Evolutionary conservation across 2,888 invertebrate species (phyloP), one percentile per base, ranked within the genome.

Genomic region (Oscheius sp.): DNA sequence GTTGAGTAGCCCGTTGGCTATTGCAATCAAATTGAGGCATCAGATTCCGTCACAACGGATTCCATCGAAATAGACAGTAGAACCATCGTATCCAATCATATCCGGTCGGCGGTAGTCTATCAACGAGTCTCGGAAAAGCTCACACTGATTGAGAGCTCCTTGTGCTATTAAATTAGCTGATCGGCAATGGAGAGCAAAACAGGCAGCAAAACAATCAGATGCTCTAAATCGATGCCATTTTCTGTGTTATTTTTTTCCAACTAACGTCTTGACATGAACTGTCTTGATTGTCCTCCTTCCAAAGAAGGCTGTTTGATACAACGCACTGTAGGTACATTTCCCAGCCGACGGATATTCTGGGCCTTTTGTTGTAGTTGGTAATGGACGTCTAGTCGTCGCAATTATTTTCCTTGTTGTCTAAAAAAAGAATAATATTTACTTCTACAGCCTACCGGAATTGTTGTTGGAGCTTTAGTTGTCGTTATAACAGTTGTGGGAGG

Each of bases 61-160:
- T 17, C 83, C 82, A 65, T 85, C 85, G 53, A 85, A 85, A 72
- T 85, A 83, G 34, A 85, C 85, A 20, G 83, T 82, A 17, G 78
- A 72, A 12, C 79, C 73, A 31, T 84, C 84, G 57, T 79, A 85
- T 5, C 74, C 76, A 34, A 85, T 76, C 63, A 86, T 82, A 65
- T 85, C 82, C 17, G 84, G 77, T 58, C 78, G 53, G 45, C 86
- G 80, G 70, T 84, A 85, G 68, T 85, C 85, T 46, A 85, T 81
- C 20, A 85, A 72, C 2, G 86, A 84, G 73, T 85, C 85, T 3
- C 74, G 74, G 76, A 76, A 86, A 65, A 85, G 55, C 53, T 76
- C 74, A 52, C 80, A 72, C 57, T 70, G 71, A 63, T 75, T 70
- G 27, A 64, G 20, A n/a, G 48, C 23, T 37, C 76, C 78, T 71